phyloP scores from a whole-genome alignment of 2,888 invertebrate genomes.

The Spilarctia lutea region DNA sequence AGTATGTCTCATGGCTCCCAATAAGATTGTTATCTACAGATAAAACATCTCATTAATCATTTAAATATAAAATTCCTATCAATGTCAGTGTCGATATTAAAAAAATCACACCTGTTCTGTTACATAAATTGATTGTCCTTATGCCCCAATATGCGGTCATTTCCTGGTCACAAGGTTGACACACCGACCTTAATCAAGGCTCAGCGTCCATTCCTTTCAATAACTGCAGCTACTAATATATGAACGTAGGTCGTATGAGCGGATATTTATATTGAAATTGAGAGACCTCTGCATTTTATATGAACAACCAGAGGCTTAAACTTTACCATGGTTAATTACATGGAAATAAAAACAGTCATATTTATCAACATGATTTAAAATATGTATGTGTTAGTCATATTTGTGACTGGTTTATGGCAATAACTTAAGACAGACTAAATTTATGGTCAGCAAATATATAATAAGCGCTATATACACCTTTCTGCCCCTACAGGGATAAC shows the following conservation, averaged over 20 bases:
- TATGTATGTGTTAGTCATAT: no score
- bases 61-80: background rate
- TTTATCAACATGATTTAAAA: background rate
- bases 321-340: background rate
- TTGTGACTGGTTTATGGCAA: no score
- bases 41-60: slow-evolving; percentile 1
- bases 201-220: slow-evolving; percentile 37
- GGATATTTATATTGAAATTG: background rate
- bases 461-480: no score
- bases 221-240: background rate
- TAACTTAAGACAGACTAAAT: no score
- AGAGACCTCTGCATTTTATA: background rate
- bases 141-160: slow-evolving; percentile 29
- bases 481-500: no score
- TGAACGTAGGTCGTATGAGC: slow-evolving; percentile 6
- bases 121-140: slow-evolving; percentile 38
- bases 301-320: background rate
- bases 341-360: background rate
- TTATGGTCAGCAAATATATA: no score
- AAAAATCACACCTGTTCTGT: slow-evolving; percentile 30
- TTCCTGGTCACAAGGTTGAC: slow-evolving; percentile 46
- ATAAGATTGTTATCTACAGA: background rate
- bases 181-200: slow-evolving; percentile 47
- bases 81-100: slow-evolving; percentile 10
- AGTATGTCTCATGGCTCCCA: background rate